phyloP scores from a whole-genome alignment of 2,888 invertebrate species.

The Octonoba sinensis region DNA sequence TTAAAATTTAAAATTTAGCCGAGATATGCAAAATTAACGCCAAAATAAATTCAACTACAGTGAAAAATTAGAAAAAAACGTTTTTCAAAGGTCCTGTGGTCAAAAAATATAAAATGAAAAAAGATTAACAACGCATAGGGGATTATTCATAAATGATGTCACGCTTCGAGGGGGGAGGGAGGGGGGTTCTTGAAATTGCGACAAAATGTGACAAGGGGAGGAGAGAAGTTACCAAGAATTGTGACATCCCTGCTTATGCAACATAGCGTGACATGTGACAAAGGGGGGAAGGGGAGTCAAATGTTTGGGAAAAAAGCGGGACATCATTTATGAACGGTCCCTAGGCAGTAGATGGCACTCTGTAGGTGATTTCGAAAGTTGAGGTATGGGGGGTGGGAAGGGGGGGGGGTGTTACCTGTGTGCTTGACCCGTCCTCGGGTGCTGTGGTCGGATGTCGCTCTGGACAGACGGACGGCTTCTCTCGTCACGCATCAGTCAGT shows the following conservation, averaged over 20 bases:
- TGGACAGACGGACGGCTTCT: conserved; percentile 42
- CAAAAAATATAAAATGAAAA: not conserved
- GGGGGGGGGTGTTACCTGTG: conserved; percentile 19
- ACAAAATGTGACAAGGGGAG: not conserved
- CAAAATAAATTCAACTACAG: too few relatives aligned
- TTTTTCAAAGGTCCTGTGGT: not conserved
- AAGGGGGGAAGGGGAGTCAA: not conserved
- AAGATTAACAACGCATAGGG: too few relatives aligned
- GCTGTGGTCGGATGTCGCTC: conserved; percentile 22
- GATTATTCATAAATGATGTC: too few relatives aligned
- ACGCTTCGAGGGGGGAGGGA: too few relatives aligned
- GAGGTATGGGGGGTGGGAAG: not conserved
- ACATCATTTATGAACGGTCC: not conserved
- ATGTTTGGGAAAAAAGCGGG: not conserved
- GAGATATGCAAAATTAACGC: too few relatives aligned
- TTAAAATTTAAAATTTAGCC: too few relatives aligned
- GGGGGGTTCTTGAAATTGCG: too few relatives aligned
- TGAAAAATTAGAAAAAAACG: not conserved
- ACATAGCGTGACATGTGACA: too few relatives aligned
- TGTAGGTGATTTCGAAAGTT: not conserved
- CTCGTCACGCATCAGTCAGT: conserved; percentile 26
- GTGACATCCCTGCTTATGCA: too few relatives aligned
- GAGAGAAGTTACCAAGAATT: too few relatives aligned
- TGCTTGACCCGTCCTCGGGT: conserved; percentile 34
- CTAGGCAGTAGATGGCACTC: not conserved